Evolutionary conservation across 2,888 invertebrate genomes (phyloP).

Genomic region (Caenorhabditis angaria): DNA sequence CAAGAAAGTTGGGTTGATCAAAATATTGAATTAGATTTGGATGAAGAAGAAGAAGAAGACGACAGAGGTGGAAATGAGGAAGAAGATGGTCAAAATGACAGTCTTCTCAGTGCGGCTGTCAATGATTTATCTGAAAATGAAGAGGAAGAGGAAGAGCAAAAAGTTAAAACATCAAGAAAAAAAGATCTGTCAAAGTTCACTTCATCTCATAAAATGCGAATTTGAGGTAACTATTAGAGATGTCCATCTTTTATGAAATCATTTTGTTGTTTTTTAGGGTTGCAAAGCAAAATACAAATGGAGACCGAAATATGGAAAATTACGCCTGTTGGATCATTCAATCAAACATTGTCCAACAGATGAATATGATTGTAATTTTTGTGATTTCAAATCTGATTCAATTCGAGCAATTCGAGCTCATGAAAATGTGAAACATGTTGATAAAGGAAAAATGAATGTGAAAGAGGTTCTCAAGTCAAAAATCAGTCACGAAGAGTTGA

Average conservation of each 20-base stretch:
- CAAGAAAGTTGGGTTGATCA: too few relatives aligned
- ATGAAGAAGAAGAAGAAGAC: too few relatives aligned
- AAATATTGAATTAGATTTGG: too few relatives aligned
- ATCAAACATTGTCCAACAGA: neutral
- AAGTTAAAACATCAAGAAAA: too few relatives aligned
- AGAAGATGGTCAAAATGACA: too few relatives aligned
- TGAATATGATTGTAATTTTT: neutral
- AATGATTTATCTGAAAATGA: neutral
- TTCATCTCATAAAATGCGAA: neutral
- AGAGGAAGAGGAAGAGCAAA: neutral
- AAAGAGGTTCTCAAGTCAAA: neutral
- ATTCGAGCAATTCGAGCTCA: neutral
- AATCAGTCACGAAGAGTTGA: neutral
- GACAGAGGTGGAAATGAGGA: too few relatives aligned
- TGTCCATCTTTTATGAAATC: too few relatives aligned
- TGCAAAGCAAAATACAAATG: neutral
- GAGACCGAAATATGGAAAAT: neutral
- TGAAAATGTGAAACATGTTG: neutral
- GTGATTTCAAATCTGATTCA: neutral
- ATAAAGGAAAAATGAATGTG: neutral
- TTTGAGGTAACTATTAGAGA: neutral
- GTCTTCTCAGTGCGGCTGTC: neutral
- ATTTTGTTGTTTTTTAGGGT: neutral
- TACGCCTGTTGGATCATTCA: neutral
- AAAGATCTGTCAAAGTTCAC: too few relatives aligned